Conservation (phyloP, 2,113 vertebrate genomes). For the Geococcyx californianus region DNA sequence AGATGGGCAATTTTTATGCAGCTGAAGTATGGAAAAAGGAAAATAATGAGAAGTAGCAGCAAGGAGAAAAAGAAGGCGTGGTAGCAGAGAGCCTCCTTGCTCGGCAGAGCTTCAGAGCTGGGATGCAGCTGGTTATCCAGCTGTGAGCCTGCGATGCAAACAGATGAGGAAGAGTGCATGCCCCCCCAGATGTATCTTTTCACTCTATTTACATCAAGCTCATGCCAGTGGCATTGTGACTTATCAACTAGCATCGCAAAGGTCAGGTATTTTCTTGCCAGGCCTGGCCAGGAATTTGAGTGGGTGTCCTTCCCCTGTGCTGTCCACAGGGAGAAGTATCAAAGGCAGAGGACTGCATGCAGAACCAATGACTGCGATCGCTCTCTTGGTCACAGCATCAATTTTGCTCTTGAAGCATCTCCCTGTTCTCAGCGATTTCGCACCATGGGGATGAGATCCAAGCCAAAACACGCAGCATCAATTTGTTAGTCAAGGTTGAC, state of each 20-base stretch:
- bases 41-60: constrained; percentile 11
- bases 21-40: not conserved
- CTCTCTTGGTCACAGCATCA: not conserved
- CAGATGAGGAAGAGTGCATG: not conserved
- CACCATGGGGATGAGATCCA: not conserved
- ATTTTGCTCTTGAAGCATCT: not conserved
- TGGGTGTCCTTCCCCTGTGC: not conserved
- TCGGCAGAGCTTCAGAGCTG: not conserved
- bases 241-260: accelerated
- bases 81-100: not conserved
- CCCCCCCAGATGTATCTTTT: not conserved
- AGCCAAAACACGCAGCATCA: not conserved
- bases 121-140: constrained; percentile 53
- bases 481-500: not conserved
- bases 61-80: constrained; percentile 14
- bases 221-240: not conserved
- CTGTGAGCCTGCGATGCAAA: constrained; percentile 11
- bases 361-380: not conserved
- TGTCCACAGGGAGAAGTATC: accelerated
- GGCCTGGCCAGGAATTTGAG: not conserved
- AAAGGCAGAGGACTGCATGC: not conserved
- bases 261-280: not conserved
- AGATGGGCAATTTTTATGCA: constrained; percentile 20
- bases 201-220: not conserved
- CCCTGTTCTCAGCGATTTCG: not conserved